Base-by-base conservation (phyloP, 2,113 vertebrate genomes). In the Prochilodus magdalenae region DNA sequence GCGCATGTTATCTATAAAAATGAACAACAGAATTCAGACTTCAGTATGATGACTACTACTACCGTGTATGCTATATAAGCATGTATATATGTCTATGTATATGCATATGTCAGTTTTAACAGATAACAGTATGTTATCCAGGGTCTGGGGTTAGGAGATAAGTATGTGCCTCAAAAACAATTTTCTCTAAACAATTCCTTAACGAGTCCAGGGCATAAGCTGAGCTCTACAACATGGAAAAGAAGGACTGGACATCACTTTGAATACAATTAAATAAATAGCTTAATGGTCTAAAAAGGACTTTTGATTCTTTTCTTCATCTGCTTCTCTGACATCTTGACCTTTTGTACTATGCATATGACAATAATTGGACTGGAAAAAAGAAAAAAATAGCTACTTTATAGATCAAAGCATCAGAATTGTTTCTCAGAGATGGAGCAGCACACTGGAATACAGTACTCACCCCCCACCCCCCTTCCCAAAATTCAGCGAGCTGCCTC, bases 391-490 rank as follows among this genome's bases (percentile, higher is more conserved):
- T 3, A n/a, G n/a, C 14, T 57, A 30, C 24, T 18, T 75, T 60
- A 24, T 29, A 53, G 63, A 67, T 67, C 75, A 77, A 77, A 77
- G 75, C 16, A n/a, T n/a, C 57, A 26, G 11, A 60, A 60, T n/a
- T 60, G 57, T 11, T 60, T 8, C 57, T 60, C 4, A 14, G 16
- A 66, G 60, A 67, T 33, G 75, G 44, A 65, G 27, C 18, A 30
- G 26, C 20, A 5, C 57, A 40, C 78, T n/a, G 78, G 51, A 73
- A 29, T 27, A 49, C 57, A n/a, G n/a, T n/a, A n/a, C n/a, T n/a
- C n/a, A 29, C 36, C 69, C 49, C 67, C 57, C 55, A 14, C 29
- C 55, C 40, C 53, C 14, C 59, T 51, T 49, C 5, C 44, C 73
- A 66, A 55, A 57, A 76, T 36, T 30, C 40, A 66, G 1, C 73